Base-by-base conservation (phyloP, 2,888 invertebrate genomes). In the Heliconius erato region DNA sequence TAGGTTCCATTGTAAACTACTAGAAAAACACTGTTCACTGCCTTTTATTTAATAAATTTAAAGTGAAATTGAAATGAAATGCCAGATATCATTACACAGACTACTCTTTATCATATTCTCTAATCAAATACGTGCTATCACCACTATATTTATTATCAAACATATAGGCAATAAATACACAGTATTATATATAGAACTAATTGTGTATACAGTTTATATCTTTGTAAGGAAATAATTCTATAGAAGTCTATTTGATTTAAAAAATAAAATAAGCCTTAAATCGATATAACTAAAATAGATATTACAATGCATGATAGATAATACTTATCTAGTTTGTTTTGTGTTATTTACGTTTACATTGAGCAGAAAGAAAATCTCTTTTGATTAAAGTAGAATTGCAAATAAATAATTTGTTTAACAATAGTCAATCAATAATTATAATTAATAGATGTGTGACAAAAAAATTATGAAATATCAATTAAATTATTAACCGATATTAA, bases 1-100 rank as follows among this genome's bases (percentile, higher is more conserved):
- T 96, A 6, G 97, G 97, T 83, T 96, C 92, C 96, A 97, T 96
- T 84, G 80, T 84, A 84, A 59, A 23, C 40, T 69, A 16, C 11
- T 67, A 78, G n/a, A 23, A 40, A 59, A 77, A 54, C 54, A 54
- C 54, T 54, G 11, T 63, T n/a, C 1, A 63, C 3, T 35, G 32
- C 3, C 35, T 23, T 35, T 35, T 69, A 35, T 35, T 69, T 35
- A 35, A n/a, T 40, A 71, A 71, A 71, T 71, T 16, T 26, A 72
- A 72, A 40, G 5, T 71, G 12, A 32, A 54, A 49, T 19, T n/a
- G 35, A 7, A n/a, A 54, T 23, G 23, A 63, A 54, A 74, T 19
- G 12, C 7, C 3, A n/a, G 28, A 74, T 74, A 74, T 54, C 44
- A 74, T n/a, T n/a, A 72, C 14, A 72, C 28, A 23, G 19, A 4